A percentile compares a stretch with the other conserved stretches of the same genome.
phyloP scores from a whole-genome alignment of 2,797 vertebrate species.

The Otolemur crassicaudatus region DNA sequence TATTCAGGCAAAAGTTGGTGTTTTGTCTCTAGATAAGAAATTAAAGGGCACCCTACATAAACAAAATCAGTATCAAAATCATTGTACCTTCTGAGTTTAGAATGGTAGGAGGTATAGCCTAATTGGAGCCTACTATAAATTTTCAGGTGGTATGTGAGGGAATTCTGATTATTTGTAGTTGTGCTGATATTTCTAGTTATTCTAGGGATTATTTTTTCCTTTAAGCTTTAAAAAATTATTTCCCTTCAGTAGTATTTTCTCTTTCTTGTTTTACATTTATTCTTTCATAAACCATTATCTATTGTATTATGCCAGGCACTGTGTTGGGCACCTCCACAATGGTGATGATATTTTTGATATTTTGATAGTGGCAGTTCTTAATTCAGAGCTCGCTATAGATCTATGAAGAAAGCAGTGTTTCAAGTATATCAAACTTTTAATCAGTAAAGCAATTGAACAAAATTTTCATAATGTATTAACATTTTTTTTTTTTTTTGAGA shows the following conservation, averaged over 20 bases:
- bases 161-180: constrained; percentile 43
- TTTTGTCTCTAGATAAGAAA: not conserved
- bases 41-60: not conserved
- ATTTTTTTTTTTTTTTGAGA: too few species aligned
- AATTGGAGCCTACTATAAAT: not conserved
- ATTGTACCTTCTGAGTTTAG: constrained; percentile 18
- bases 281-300: constrained; percentile 34
- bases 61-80: not conserved
- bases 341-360: constrained; percentile 24
- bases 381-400: not conserved
- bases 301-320: not conserved
- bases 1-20: constrained; percentile 30
- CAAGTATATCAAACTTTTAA: constrained; percentile 38
- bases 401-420: constrained; percentile 31
- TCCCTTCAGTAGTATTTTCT: constrained; percentile 16
- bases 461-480: constrained; percentile 46
- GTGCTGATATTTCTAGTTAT: not conserved
- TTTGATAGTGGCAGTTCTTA: constrained; percentile 41
- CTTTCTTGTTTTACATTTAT: not conserved
- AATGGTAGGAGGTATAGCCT: not conserved
- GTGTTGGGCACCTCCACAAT: not conserved
- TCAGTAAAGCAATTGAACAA: constrained; percentile 10
- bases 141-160: constrained; percentile 24
- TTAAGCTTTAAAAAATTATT: constrained; percentile 44
- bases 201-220: not conserved